Base-by-base conservation (phyloP, 2,797 vertebrate genomes). In the Enteromius mattozi region DNA sequence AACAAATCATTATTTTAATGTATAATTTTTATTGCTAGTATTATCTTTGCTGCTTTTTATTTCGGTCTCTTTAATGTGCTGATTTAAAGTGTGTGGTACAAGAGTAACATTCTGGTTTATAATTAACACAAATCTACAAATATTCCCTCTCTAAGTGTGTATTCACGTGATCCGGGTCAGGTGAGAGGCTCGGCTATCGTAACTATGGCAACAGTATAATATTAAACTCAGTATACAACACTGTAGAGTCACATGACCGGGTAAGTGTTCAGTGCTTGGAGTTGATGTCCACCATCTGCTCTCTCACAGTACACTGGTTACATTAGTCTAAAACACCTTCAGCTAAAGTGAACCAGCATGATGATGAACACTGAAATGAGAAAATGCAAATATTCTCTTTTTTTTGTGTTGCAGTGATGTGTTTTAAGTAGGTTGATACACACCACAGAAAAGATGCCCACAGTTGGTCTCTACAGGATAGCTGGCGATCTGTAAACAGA, bases 401-500 rank as follows among this genome's bases (percentile, higher is more conserved):
- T 24, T 17, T 24, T 6, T 40, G 42, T 42, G 42, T n/a, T 71
- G 27, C 21, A 74, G 14, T 51, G 33, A 85, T 35, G 17, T 56
- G 17, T 66, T 37, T 68, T 37, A 37, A 42, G 40, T 69, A 21
- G 56, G 49, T 8, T 27, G 49, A 85, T 33, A 90, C 90, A 24
- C 93, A 96, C 96, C 96, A 89, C 96, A 97, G 91, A 97, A 96
- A 81, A 96, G 89, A 92, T 97, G 96, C 9, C 96, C 95, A 51
- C 96, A 97, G 92, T 95, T 97, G 19, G 95, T 97, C 94, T 96
- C 91, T 75, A 96, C 94, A 1, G 96, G 96, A 87, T 96, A 93
- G 56, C 82, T 90, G 49, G 93, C 88, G 1, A 90, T 87, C 81
- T 97, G 96, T 87, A 97, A 94, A 85, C 96, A 97, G 69, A 95